phyloP scores from a whole-genome alignment of 2,797 vertebrate species.

The Fratercula arctica region DNA sequence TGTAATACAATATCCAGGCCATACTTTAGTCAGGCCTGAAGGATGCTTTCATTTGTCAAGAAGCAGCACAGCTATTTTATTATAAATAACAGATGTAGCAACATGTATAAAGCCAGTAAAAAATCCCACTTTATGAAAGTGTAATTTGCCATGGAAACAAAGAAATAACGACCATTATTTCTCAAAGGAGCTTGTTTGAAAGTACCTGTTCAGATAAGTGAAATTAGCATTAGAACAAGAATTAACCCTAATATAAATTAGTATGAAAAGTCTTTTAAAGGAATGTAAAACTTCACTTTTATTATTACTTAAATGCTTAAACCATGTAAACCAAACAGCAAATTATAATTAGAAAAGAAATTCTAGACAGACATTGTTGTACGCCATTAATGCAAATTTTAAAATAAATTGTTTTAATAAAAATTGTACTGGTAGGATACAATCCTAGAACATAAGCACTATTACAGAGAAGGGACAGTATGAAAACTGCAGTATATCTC shows the following conservation, averaged over 20 bases:
- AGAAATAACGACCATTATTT: background rate
- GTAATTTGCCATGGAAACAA: background rate
- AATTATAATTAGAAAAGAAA: background rate
- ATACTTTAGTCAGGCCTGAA: background rate
- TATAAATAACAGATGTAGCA: background rate
- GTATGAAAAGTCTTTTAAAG: background rate
- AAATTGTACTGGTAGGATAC: background rate
- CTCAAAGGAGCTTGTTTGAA: background rate
- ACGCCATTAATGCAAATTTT: background rate
- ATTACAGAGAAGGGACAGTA: background rate
- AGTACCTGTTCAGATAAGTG: background rate
- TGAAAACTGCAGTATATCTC: background rate
- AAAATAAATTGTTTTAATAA: background rate
- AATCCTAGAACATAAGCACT: background rate
- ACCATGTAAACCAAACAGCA: background rate
- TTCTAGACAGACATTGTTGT: background rate
- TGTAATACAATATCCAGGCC: background rate
- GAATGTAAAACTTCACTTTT: background rate
- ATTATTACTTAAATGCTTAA: background rate
- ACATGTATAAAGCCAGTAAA: background rate
- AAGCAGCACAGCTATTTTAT: background rate
- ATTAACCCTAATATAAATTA: background rate
- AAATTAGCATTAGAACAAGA: background rate
- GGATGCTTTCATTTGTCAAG: background rate
- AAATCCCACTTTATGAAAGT: background rate